These are phyloP conservation scores for Physocephala rufipes DNA, from an alignment of 2,888 invertebrate species.

Conservation along the genomic window DNA sequence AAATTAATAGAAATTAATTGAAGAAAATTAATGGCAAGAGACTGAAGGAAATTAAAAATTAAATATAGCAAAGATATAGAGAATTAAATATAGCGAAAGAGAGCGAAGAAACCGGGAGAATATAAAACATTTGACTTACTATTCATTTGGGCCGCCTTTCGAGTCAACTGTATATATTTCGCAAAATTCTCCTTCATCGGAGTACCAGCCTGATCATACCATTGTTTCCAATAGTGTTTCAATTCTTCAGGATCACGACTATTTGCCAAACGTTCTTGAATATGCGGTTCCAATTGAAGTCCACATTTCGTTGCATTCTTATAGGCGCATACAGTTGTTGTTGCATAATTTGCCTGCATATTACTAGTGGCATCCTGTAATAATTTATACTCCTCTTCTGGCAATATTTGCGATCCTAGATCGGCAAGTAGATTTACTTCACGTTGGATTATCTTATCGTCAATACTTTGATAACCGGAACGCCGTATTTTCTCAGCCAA, in stretches of 20 bases:
- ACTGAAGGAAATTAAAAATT: too few species aligned
- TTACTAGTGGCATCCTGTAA: conserved; percentile 73
- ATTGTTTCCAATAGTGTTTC: conserved; percentile 80
- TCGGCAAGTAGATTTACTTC: conserved; percentile 78
- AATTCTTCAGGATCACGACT: conserved; percentile 81
- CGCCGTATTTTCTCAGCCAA: conserved; percentile 57
- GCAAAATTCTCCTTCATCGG: conserved; percentile 71
- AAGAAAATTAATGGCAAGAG: too few species aligned
- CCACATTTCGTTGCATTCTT: conserved; percentile 73
- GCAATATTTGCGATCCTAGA: conserved; percentile 76
- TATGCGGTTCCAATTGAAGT: conserved; percentile 74
- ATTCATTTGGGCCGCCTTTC: conserved; percentile 77
- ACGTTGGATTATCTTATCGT: conserved; percentile 73
- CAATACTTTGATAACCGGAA: conserved; percentile 75
- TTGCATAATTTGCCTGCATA: conserved; percentile 82
- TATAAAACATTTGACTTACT: conserved; percentile 65
- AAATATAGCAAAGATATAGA: too few species aligned
- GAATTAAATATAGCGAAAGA: too few species aligned
- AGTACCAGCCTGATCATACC: conserved; percentile 79
- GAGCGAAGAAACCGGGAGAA: too few species aligned
- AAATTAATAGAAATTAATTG: too few species aligned
- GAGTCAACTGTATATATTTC: conserved; percentile 73
- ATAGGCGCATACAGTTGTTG: conserved; percentile 77
- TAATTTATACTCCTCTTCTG: conserved; percentile 72
- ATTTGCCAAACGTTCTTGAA: conserved; percentile 71